Base-by-base conservation (phyloP, 2,888 invertebrate genomes). In the Brachyptera putata region DNA sequence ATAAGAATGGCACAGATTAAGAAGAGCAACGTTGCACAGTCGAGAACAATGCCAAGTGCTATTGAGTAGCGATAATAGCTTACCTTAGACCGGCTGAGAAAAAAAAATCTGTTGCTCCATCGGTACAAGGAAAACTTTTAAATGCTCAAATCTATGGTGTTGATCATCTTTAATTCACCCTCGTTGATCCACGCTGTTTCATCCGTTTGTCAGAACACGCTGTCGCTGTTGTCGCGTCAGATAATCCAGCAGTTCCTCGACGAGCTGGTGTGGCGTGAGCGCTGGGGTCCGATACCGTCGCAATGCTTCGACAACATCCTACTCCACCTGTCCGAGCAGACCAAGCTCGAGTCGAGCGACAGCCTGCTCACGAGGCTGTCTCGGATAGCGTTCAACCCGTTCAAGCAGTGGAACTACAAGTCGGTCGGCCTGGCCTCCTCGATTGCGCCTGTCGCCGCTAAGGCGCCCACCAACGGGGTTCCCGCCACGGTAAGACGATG, bases 231-330 rank as follows among this genome's bases (percentile, higher is more conserved):
- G 0, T 91, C 89, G 1, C 79, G 90, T 49, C 89, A 88, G 74
- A 89, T 92, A 72, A 91, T 94, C 68, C 94, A 94, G 73, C 91
- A 92, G 73, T 93, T 93, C 73, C 76, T 94, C 65, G 93, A 94
- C 72, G 94, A 94, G 70, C 75, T 94, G 16, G 87, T 91, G 11
- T 94, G 94, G 93, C 80, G 94, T 60, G 93, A 94, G 72, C 85
- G 87, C 70, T 93, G 84, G 71, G 93, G 92, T 0, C 80, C 84
- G 3, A 85, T 88, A 0, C 84, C 92, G 0, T 80, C 86, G 0
- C 83, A 84, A 67, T 87, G 91, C 0, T 94, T 91, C 70, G 88
- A 91, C 69, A 88, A 88, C 69, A 86, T 93, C 49, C 84, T 91
- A 1, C 68, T 77, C 1, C 91, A 94, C 72, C 81, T 93, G 53